Percentiles rank a stretch among this genome's conserved stretches.
Evolutionary conservation across 2,797 vertebrate genomes (phyloP).

Genomic region (Meriones psammophilus): DNA sequence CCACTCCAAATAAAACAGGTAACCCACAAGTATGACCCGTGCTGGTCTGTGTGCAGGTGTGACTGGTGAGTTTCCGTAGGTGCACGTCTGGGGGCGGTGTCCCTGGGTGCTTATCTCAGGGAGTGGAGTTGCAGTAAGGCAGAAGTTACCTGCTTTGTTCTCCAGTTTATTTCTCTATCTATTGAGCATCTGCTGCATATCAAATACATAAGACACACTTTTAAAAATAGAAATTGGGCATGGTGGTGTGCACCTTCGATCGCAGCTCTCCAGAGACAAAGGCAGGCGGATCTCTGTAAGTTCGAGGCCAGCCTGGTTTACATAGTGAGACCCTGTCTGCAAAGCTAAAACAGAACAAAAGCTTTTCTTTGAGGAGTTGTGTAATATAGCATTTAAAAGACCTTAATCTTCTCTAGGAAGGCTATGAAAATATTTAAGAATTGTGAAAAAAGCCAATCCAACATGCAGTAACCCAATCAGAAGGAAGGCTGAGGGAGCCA

Average conservation of each 20-base stretch:
- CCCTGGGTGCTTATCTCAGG: background rate
- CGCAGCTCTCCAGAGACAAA: background rate
- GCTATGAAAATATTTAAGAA: background rate
- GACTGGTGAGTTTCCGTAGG: background rate
- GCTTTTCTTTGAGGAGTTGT: background rate
- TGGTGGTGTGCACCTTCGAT: background rate
- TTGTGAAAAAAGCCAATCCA: background rate
- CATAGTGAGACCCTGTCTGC: background rate
- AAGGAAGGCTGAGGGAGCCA: too few species aligned
- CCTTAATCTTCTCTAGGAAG: background rate
- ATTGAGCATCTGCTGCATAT: background rate
- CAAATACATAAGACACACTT: background rate
- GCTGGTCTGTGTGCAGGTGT: rapidly evolving
- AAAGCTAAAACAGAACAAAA: background rate
- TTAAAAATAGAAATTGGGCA: background rate
- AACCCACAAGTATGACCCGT: background rate
- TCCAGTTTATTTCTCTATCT: background rate
- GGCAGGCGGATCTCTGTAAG: background rate
- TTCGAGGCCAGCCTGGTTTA: background rate
- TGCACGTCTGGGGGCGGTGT: background rate
- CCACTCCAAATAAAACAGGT: constrained; percentile 94
- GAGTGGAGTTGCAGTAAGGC: too few species aligned
- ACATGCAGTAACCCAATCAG: background rate
- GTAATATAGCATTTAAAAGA: background rate
- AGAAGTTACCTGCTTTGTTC: background rate